Percentiles rank a stretch among this genome's conserved stretches.
Evolutionary conservation across 2,888 invertebrate genomes (phyloP).

Genomic region (Belgica antarctica): DNA sequence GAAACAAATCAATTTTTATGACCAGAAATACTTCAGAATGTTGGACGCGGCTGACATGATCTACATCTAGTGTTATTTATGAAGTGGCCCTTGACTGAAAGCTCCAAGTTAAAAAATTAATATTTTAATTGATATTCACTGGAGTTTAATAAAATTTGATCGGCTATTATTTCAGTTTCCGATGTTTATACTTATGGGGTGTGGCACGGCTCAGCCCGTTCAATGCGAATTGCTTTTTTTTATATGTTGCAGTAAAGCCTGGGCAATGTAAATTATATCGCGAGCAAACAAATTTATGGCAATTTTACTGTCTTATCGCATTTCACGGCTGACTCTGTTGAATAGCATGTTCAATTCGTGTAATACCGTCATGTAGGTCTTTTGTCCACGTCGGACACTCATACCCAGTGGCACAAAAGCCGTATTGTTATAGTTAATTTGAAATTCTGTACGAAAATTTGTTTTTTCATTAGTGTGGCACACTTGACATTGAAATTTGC

Average conservation of each 20-base stretch:
- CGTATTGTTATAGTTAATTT: slow-evolving; percentile 14
- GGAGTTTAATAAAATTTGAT: not conserved
- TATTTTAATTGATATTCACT: slow-evolving; percentile 30
- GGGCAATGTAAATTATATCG: slow-evolving; percentile 36
- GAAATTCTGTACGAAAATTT: not conserved
- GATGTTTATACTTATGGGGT: slow-evolving; percentile 17
- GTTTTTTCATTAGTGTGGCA: slow-evolving; percentile 27
- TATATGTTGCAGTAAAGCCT: not conserved
- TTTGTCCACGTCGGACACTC: not conserved
- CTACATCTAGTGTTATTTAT: too few species aligned
- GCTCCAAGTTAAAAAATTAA: slow-evolving; percentile 9
- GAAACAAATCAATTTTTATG: too few species aligned
- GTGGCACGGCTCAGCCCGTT: slow-evolving; percentile 17
- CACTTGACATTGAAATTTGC: slow-evolving; percentile 41
- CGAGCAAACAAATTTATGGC: not conserved
- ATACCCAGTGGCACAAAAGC: not conserved
- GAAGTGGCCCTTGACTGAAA: not conserved
- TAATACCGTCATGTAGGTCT: slow-evolving; percentile 23
- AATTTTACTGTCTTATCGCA: slow-evolving; percentile 34
- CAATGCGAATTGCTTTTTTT: not conserved
- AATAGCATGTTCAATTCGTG: slow-evolving; percentile 15
- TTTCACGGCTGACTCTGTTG: slow-evolving; percentile 39
- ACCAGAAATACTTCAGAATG: too few species aligned
- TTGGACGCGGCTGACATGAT: too few species aligned
- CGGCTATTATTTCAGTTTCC: slow-evolving; percentile 16